Evolutionary conservation across 2,888 invertebrate species (phyloP).

Genomic region (Andrena fulva): DNA sequence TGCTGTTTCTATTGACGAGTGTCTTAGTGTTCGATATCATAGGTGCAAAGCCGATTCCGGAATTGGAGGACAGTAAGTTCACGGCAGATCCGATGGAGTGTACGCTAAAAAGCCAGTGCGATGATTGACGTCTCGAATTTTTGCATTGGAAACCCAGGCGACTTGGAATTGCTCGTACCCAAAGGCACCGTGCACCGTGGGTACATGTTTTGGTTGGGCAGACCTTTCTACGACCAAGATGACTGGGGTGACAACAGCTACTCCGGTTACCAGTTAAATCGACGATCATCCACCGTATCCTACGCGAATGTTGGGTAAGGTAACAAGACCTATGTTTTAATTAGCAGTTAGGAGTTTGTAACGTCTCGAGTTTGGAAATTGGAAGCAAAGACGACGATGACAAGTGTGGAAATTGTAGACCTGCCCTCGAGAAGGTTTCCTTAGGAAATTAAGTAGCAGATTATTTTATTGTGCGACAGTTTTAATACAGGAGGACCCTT

Average conservation of each 20-base stretch:
- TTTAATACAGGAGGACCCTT: constrained; percentile 16
- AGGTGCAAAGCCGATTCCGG: constrained; percentile 37
- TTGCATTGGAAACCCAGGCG: constrained; percentile 33
- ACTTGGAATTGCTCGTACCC: constrained; percentile 54
- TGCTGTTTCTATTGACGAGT: constrained; percentile 18
- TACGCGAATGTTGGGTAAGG: constrained; percentile 70
- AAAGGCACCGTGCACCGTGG: constrained; percentile 61
- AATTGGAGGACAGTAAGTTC: constrained; percentile 51
- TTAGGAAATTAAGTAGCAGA: background rate
- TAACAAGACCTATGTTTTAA: background rate
- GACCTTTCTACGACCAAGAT: constrained; percentile 67
- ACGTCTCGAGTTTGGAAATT: background rate
- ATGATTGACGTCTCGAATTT: background rate
- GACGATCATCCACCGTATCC: constrained; percentile 59
- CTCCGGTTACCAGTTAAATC: constrained; percentile 27
- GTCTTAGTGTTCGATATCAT: constrained; percentile 30
- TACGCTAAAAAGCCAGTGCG: background rate
- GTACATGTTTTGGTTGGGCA: constrained; percentile 68
- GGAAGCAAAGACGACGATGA: background rate
- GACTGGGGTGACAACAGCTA: constrained; percentile 58
- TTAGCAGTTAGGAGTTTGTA: background rate
- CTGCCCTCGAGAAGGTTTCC: too few relatives aligned
- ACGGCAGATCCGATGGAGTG: background rate
- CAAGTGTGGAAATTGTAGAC: background rate
- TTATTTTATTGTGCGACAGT: background rate